phyloP scores from a whole-genome alignment of 1,140 invertebrate species.

The Bombus balteatus region DNA sequence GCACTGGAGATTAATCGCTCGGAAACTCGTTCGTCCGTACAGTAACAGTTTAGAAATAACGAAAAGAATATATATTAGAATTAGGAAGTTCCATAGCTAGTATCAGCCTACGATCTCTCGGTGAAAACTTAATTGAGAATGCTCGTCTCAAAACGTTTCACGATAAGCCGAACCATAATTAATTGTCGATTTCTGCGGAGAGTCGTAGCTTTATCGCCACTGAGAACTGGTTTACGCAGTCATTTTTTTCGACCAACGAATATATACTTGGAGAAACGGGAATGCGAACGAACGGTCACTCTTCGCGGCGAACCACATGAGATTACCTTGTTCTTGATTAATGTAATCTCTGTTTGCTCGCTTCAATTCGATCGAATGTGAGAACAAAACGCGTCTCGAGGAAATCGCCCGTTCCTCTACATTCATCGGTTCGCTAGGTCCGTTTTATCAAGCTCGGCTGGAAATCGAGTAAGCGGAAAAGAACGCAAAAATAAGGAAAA shows the following conservation, averaged over 20 bases:
- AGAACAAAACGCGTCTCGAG: not conserved
- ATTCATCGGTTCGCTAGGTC: too few species aligned
- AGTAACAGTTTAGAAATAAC: not conserved
- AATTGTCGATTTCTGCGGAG: slow-evolving; percentile 17
- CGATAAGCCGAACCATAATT: slow-evolving; percentile 2
- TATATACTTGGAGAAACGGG: not conserved
- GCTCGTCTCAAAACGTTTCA: not conserved
- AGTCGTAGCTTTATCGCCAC: not conserved
- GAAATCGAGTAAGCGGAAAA: not conserved
- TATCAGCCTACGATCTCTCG: not conserved
- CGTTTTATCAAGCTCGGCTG: not conserved
- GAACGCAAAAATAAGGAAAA: slow-evolving; percentile 35
- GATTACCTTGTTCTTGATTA: slow-evolving; percentile 32
- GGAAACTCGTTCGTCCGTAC: not conserved
- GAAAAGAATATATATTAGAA: not conserved
- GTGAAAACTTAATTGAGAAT: not conserved
- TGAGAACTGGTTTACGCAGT: slow-evolving; percentile 28
- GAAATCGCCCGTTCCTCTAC: too few species aligned
- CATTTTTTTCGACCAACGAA: not conserved
- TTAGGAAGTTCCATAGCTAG: slow-evolving; percentile 8
- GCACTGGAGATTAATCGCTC: not conserved
- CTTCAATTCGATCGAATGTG: not conserved
- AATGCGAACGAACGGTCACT: slow-evolving; percentile 27
- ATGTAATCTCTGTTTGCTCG: not conserved
- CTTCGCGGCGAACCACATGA: not conserved